Evolutionary conservation across 2,888 invertebrate species (phyloP).

Genomic region (Hemithea aestivaria): DNA sequence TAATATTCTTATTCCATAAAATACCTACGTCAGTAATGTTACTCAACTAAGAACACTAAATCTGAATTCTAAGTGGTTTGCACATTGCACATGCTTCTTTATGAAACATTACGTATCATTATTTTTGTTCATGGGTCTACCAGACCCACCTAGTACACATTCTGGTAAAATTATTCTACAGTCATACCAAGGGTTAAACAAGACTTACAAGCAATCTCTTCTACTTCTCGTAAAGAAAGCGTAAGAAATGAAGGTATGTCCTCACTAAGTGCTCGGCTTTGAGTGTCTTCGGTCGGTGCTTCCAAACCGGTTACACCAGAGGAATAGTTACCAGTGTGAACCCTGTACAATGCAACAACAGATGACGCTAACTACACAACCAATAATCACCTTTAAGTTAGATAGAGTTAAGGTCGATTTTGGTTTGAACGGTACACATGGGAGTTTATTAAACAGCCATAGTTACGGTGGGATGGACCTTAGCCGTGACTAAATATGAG

Average conservation of each 20-base stretch:
- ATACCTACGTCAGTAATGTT: no score
- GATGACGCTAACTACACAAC: constrained; percentile 1
- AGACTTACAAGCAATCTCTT: constrained; percentile 26
- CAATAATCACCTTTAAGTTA: constrained; percentile 5
- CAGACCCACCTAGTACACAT: no score
- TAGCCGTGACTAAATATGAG: constrained; percentile 67
- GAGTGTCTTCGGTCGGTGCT: constrained; percentile 44
- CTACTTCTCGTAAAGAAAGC: constrained; percentile 27
- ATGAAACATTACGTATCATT: no score
- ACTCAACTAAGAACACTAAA: no score
- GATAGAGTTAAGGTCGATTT: constrained; percentile 12
- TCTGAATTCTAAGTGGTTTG: no score
- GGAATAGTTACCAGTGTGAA: constrained; percentile 57
- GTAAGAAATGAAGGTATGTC: constrained; percentile 46
- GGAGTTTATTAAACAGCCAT: constrained; percentile 55
- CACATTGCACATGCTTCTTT: no score
- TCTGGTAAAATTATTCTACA: no score
- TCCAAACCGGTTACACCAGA: constrained; percentile 60
- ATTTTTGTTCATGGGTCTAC: no score
- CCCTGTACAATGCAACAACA: constrained; percentile 30
- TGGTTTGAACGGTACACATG: constrained; percentile 5
- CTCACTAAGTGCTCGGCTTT: constrained; percentile 46
- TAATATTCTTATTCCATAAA: no score
- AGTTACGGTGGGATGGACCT: constrained; percentile 50
- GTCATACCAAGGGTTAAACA: no score